phyloP scores from a whole-genome alignment of 2,113 vertebrate genomes.

The Pachypanchax playfairii region DNA sequence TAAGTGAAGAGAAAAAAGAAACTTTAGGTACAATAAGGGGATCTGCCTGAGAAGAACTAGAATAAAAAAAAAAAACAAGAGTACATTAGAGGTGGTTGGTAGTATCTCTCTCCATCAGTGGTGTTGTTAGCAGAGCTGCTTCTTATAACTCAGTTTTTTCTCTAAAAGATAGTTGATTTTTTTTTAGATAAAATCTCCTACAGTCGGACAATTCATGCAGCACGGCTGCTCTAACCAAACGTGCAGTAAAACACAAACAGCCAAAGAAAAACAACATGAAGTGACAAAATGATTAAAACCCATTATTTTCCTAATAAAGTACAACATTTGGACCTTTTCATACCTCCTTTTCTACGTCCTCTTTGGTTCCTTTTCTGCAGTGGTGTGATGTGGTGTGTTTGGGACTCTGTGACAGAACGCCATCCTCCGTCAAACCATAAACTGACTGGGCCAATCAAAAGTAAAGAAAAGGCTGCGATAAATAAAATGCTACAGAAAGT shows the following conservation, averaged over 20 bases:
- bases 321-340: not conserved
- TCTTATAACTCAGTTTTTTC: constrained; percentile 10
- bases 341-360: constrained; percentile 94
- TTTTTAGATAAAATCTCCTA: too few species aligned
- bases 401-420: constrained; percentile 88
- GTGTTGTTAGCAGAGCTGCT: not conserved
- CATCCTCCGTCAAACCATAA: constrained; percentile 91
- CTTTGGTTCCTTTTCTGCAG: constrained; percentile 90
- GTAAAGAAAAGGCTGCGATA: not conserved
- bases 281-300: not conserved
- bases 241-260: not conserved
- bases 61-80: constrained; percentile 1
- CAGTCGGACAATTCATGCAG: too few species aligned
- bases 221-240: too few species aligned
- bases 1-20: too few species aligned
- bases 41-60: not conserved
- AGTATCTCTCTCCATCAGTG: not conserved
- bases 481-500: too few species aligned
- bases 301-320: not conserved
- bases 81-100: not conserved
- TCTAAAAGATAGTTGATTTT: too few species aligned
- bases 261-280: not conserved
- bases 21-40: too few species aligned
- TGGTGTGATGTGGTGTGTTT: constrained; percentile 86
- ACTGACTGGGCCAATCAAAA: constrained; percentile 83